Conservation (phyloP, 1,140 invertebrate species). For the Drosophila mauritiana region DNA sequence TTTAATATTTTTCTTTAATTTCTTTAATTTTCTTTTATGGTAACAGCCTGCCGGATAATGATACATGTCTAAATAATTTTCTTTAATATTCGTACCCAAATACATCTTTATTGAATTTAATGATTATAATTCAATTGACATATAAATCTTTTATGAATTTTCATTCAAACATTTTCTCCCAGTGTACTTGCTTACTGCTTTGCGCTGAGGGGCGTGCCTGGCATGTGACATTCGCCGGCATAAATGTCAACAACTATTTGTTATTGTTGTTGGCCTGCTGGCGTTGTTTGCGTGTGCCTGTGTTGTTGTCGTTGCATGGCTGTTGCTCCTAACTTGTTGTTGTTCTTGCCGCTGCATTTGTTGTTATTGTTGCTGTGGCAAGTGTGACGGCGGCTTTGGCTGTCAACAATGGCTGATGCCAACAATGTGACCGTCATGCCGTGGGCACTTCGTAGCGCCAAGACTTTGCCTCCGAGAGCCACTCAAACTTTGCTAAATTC, state of each 20-base stretch:
- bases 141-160: too few relatives aligned
- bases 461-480: conserved; percentile 64
- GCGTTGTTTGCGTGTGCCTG: conserved; percentile 16
- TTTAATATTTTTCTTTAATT: too few relatives aligned
- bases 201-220: conserved; percentile 39
- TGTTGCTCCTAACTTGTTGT: conserved; percentile 15
- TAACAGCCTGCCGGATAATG: too few relatives aligned
- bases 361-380: conserved; percentile 35
- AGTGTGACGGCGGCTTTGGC: conserved; percentile 69
- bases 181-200: conserved; percentile 25
- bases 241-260: conserved; percentile 79
- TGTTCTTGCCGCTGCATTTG: conserved; percentile 24
- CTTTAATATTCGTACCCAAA: too few relatives aligned
- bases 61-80: too few relatives aligned
- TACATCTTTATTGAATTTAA: too few relatives aligned
- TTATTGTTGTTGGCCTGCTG: conserved; percentile 41
- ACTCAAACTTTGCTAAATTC: conserved; percentile 57
- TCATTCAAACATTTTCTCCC: background rate
- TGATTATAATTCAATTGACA: too few relatives aligned
- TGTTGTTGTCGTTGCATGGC: conserved; percentile 14
- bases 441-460: conserved; percentile 56
- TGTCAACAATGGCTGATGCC: conserved; percentile 71
- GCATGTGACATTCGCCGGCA: conserved; percentile 76
- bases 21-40: too few relatives aligned
- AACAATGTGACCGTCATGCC: conserved; percentile 70